Evolutionary conservation across 2,113 vertebrate species (phyloP).

Genomic region (Perca flavescens): DNA sequence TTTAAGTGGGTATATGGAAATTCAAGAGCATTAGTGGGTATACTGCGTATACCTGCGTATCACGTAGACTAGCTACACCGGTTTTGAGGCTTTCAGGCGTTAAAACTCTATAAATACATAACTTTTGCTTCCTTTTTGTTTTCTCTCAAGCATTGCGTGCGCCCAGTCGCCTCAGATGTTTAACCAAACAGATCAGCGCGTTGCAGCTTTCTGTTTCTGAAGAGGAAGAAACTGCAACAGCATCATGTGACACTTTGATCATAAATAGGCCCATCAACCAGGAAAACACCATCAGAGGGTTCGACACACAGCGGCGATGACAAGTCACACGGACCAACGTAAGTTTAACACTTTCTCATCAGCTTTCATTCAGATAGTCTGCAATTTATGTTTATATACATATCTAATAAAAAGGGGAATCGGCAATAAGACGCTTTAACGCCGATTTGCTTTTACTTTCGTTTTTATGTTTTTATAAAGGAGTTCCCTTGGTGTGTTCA

Average conservation of each 20-base stretch:
- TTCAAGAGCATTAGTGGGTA: too few relatives aligned
- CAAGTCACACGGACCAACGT: constrained; percentile 7
- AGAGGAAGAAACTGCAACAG: constrained; percentile 23
- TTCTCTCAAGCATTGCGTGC: fast-evolving
- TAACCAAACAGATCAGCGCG: fast-evolving
- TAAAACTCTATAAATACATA: not conserved
- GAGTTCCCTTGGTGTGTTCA: not conserved
- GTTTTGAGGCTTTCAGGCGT: not conserved
- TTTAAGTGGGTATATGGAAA: too few relatives aligned
- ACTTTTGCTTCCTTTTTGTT: not conserved
- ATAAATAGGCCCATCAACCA: constrained; percentile 9
- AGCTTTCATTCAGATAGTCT: fast-evolving
- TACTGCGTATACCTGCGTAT: too few relatives aligned
- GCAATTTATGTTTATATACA: fast-evolving
- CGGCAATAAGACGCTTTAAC: fast-evolving
- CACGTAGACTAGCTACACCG: too few relatives aligned
- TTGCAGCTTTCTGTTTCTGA: not conserved
- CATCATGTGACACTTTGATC: constrained; percentile 38
- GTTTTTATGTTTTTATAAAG: not conserved
- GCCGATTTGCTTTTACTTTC: constrained; percentile 52
- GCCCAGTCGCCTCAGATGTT: fast-evolving
- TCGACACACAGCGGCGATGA: constrained; percentile 23
- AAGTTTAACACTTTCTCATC: not conserved
- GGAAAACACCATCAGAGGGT: not conserved
- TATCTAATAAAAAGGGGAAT: fast-evolving